Percentiles rank a stretch among this genome's conserved stretches.
phyloP scores from a whole-genome alignment of 2,113 vertebrate genomes.

The Aythya baeri region DNA sequence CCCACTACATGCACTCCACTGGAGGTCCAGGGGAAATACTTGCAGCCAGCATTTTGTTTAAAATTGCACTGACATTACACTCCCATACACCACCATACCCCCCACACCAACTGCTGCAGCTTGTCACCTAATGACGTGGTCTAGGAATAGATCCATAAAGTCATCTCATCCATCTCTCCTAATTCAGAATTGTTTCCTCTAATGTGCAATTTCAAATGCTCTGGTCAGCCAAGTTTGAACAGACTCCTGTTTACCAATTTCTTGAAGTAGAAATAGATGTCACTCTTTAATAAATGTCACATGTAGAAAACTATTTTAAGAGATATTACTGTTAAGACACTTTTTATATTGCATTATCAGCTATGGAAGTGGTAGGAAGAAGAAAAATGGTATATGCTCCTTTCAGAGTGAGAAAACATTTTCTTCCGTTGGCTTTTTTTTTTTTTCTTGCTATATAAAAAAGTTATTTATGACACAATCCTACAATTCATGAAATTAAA shows the following conservation, averaged over 20 bases:
- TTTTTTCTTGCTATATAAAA: neutral
- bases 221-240: neutral
- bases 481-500: neutral
- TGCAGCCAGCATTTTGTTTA: neutral
- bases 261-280: neutral
- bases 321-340: neutral
- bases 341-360: neutral
- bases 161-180: neutral
- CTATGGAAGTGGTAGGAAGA: neutral
- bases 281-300: slow-evolving; percentile 20
- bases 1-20: too few species aligned
- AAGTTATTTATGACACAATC: neutral
- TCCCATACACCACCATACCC: neutral
- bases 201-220: neutral
- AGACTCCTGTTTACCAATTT: neutral
- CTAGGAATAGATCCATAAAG: neutral
- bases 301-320: neutral
- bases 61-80: neutral
- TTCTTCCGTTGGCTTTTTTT: neutral
- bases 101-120: neutral
- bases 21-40: neutral
- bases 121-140: neutral
- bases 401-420: neutral
- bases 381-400: neutral
- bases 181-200: neutral